Evolutionary conservation across 2,797 vertebrate genomes (phyloP), one percentile per base, ranked within the genome.

Genomic region (Amniataba percoides): DNA sequence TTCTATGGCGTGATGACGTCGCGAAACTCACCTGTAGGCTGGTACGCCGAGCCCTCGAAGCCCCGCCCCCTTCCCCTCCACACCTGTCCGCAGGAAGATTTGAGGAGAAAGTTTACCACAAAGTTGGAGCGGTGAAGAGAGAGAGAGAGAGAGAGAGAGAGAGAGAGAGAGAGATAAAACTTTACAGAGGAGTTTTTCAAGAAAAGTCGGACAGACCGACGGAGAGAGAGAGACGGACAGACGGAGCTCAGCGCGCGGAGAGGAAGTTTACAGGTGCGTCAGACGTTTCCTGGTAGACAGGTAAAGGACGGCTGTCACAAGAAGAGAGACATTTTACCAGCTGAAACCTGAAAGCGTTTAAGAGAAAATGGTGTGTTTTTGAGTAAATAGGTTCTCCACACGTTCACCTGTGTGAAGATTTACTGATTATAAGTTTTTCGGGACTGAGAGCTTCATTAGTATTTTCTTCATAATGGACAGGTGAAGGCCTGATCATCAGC

Each of bases 1-100:
- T 1, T 1, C 43, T 0, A 31, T 27, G 0, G 36, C 91, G 88
- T 83, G 79, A 85, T 91, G 85, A 91, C 93, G 91, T 88, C 3
- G 1, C 12, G 89, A 91, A 89, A 93, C 88, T 81, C 70, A 90
- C 91, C 91, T 92, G 85, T 65, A 31, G 27, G 27, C 27, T 31
- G n/a, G n/a, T n/a, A 43, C 65, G 23, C 25, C 0, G 8, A 1
- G 23, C 23, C 15, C 48, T 19, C 16, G 27, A 49, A 12, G 70
- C 78, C 88, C 78, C 88, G 62, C 90, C 27, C 27, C 27, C 27
- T 31, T 31, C 27, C 27, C 27, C 90, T 52, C 52, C 61, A 16
- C 69, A 88, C 85, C 86, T 90, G 88, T 53, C 14, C 11, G 48
- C 57, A 14, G 39, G 73, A 79, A 83, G 78, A 69, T 78, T 83